These are phyloP conservation scores for Drosophila incognita DNA, from an alignment of 2,888 invertebrate genomes.

Conservation along the genomic window DNA sequence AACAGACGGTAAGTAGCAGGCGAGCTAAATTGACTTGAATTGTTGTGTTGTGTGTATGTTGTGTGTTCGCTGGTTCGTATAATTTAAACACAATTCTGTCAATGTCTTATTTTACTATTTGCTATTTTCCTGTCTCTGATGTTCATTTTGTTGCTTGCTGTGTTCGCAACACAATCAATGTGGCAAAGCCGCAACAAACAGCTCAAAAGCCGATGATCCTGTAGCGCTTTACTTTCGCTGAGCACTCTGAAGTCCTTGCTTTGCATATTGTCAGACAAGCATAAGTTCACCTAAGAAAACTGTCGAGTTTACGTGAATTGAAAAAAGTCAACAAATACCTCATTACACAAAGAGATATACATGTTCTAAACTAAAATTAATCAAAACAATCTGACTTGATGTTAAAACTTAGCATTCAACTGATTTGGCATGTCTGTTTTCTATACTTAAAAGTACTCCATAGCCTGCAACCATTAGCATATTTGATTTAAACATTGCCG, in stretches of 20 bases:
- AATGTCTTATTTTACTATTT: neutral
- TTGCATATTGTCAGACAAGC: neutral
- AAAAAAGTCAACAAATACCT: neutral
- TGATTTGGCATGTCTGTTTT: constrained; percentile 11
- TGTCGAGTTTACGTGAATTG: neutral
- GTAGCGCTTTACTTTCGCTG: constrained; percentile 39
- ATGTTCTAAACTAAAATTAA: neutral
- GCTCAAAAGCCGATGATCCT: constrained; percentile 36
- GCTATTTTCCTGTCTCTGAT: constrained; percentile 1
- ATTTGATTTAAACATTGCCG: constrained; percentile 33
- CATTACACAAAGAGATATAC: neutral
- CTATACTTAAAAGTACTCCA: neutral
- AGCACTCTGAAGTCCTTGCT: neutral
- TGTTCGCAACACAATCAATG: constrained; percentile 53
- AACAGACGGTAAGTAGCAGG: constrained; percentile 22
- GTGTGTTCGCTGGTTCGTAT: constrained; percentile 7
- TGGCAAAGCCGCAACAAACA: constrained; percentile 50
- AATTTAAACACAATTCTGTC: constrained; percentile 12
- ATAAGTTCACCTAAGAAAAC: neutral
- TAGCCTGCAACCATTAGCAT: constrained; percentile 26
- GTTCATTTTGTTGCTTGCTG: constrained; percentile 23
- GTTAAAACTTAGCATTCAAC: constrained; percentile 6
- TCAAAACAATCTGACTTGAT: neutral
- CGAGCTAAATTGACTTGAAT: constrained; percentile 9
- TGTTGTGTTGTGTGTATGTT: constrained; percentile 5